Conservation (phyloP, 2,113 vertebrate species). For the Micromys minutus region DNA sequence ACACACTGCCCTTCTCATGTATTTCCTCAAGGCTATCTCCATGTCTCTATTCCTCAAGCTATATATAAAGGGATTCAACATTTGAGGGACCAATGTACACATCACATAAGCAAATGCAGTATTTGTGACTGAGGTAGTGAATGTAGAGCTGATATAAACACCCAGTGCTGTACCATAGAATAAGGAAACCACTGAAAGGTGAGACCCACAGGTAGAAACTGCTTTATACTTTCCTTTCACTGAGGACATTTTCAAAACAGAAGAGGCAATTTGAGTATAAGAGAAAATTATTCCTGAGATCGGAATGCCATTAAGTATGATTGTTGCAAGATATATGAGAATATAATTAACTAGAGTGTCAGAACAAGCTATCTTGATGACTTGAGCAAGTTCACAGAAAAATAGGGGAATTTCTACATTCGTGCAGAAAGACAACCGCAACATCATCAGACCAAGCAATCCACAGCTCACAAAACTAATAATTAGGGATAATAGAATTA, state of each 20-base stretch:
- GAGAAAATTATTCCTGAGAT: constrained; percentile 56
- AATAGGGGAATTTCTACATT: not conserved
- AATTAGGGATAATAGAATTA: not conserved
- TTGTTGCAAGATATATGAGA: not conserved
- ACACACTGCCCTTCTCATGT: too few relatives aligned
- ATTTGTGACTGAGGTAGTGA: too few relatives aligned
- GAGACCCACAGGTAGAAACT: not conserved
- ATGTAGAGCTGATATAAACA: too few relatives aligned
- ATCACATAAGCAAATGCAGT: too few relatives aligned
- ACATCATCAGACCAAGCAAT: constrained; percentile 8
- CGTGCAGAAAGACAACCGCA: not conserved
- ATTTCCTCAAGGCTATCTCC: too few relatives aligned
- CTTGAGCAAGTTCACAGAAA: constrained; percentile 67
- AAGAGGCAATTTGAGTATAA: constrained; percentile 36
- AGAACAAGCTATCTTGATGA: constrained; percentile 56
- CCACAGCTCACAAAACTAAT: constrained; percentile 10
- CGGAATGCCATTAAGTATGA: constrained; percentile 32
- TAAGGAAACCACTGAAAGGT: not conserved
- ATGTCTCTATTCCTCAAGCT: too few relatives aligned
- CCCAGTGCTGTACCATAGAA: not conserved
- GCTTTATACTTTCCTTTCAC: not conserved
- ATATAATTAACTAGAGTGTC: not conserved
- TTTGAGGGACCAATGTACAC: too few relatives aligned
- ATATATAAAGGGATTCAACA: too few relatives aligned
- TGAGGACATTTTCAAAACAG: constrained; percentile 51